Base-by-base conservation (phyloP, 2,797 vertebrate species). In the Perodicticus potto region DNA sequence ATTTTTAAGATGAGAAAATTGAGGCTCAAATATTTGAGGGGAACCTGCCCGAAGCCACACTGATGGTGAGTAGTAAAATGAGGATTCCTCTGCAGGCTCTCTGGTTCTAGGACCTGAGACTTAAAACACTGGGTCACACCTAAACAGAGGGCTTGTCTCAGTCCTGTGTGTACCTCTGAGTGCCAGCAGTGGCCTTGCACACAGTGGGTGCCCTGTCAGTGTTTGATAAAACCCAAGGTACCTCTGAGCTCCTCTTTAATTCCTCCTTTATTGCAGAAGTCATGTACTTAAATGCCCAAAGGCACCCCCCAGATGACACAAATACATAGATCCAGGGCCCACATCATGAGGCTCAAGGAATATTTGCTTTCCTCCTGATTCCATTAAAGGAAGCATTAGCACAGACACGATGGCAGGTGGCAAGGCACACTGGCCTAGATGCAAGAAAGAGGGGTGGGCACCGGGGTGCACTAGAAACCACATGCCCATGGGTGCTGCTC, bases 301-400 rank as follows among this genome's bases (percentile, higher is more conserved):
- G 72, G 13, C 45, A 55, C 25, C 34, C 40, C 23, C 34, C 43
- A 59, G 45, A 37, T 74, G 4, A 43, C 17, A 37, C 13, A 63
- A 59, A n/a, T 0, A 10, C 27, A 20, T n/a, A 17, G 8, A 55
- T 0, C 2, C 19, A n/a, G 27, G 43, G n/a, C 34, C 72, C 16
- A 7, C 2, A 1, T 8, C 0, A 8, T 2, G 25, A 70, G 22
- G 19, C 20, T 43, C 20, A 6, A 34, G 37, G 55, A 61, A 34
- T 13, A 27, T 5, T 65, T 17, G 63, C 32, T 16, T 65, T 53
- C 84, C 63, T 72, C 32, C 25, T 84, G 12, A 61, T 3, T 13
- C 65, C 76, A 16, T 11, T 4, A 6, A 49, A 34, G 53, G 81
- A 55, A 59, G 27, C 27, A 7, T 20, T 19, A 57, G 19, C 29